These are phyloP conservation scores for Catonia carolina DNA, from an alignment of 2,888 invertebrate genomes.

Conservation along the genomic window DNA sequence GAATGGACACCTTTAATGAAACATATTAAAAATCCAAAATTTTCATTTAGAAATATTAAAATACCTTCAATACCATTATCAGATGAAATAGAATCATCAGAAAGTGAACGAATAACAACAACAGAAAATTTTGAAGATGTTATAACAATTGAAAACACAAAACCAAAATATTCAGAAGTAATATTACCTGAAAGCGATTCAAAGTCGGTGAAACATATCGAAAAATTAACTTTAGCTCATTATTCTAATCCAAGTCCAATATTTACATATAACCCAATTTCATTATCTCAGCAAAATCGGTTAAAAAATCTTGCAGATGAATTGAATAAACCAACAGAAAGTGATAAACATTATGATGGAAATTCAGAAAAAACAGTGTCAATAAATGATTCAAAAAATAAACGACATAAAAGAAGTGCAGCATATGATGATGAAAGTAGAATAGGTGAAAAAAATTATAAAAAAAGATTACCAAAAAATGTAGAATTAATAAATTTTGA, in stretches of 20 bases:
- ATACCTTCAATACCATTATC: too few relatives aligned
- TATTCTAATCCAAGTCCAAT: conserved; percentile 28
- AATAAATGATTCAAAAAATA: too few relatives aligned
- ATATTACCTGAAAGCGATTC: not conserved
- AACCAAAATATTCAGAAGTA: too few relatives aligned
- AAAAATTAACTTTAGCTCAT: conserved; percentile 35
- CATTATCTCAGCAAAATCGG: conserved; percentile 29
- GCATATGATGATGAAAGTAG: conserved; percentile 33
- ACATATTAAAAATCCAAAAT: too few relatives aligned
- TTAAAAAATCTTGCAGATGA: conserved; percentile 30
- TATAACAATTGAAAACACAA: too few relatives aligned
- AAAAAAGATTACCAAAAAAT: not conserved
- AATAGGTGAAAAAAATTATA: conserved; percentile 20
- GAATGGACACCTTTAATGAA: not conserved
- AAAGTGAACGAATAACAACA: too few relatives aligned
- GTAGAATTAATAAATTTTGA: conserved; percentile 21
- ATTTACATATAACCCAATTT: conserved; percentile 23
- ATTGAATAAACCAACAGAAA: conserved; percentile 27
- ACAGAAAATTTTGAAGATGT: too few relatives aligned
- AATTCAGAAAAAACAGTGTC: not conserved
- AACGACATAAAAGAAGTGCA: conserved; percentile 26
- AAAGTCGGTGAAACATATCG: conserved; percentile 31
- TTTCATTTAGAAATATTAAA: not conserved
- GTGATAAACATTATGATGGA: not conserved
- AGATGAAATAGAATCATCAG: too few relatives aligned